Percentiles rank a stretch among this genome's conserved stretches.
phyloP scores from a whole-genome alignment of 2,113 vertebrate genomes.

The Daubentonia madagascariensis region DNA sequence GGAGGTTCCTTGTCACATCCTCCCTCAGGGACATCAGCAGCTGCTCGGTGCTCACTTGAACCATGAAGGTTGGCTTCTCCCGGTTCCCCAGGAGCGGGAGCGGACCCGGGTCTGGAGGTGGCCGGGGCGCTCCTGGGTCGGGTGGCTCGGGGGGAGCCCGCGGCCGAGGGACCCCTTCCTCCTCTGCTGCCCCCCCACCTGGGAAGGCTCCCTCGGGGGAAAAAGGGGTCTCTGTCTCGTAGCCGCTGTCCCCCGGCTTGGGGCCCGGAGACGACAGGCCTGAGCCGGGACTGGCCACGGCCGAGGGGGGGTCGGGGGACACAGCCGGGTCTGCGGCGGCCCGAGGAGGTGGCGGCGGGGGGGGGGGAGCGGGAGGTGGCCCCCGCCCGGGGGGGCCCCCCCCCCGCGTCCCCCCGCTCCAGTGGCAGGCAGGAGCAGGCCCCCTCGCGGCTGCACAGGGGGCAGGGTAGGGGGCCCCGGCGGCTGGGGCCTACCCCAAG shows the following conservation, averaged over 20 bases:
- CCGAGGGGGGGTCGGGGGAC: slow-evolving; percentile 78
- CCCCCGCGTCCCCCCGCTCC: slow-evolving; percentile 76
- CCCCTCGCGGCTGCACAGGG: slow-evolving; percentile 78
- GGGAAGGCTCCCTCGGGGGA: slow-evolving; percentile 81
- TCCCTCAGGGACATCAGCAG: slow-evolving; percentile 91
- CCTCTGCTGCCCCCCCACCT: slow-evolving; percentile 83
- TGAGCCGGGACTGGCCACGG: slow-evolving; percentile 80
- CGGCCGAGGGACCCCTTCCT: slow-evolving; percentile 84
- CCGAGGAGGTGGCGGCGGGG: slow-evolving; percentile 65
- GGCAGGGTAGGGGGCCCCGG: slow-evolving; percentile 77
- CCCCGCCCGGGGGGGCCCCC: slow-evolving; percentile 77
- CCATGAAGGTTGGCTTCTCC: slow-evolving; percentile 86
- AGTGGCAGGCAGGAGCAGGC: slow-evolving; percentile 78
- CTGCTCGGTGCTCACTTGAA: slow-evolving; percentile 93
- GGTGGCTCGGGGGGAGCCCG: slow-evolving; percentile 80
- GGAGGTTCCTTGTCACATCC: slow-evolving; percentile 90
- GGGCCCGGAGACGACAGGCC: slow-evolving; percentile 81
- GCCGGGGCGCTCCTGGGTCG: slow-evolving; percentile 78
- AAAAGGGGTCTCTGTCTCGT: slow-evolving; percentile 84
- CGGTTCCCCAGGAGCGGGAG: neutral
- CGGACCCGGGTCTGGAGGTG: slow-evolving; percentile 77
- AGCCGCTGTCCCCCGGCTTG: slow-evolving; percentile 82
- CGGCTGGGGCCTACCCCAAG: slow-evolving; percentile 73
- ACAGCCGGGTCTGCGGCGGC: slow-evolving; percentile 69
- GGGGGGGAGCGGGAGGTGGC: slow-evolving; percentile 78